phyloP scores from a whole-genome alignment of 37 sponge, comb jelly and placozoan species.

The Tethya wilhelma region DNA sequence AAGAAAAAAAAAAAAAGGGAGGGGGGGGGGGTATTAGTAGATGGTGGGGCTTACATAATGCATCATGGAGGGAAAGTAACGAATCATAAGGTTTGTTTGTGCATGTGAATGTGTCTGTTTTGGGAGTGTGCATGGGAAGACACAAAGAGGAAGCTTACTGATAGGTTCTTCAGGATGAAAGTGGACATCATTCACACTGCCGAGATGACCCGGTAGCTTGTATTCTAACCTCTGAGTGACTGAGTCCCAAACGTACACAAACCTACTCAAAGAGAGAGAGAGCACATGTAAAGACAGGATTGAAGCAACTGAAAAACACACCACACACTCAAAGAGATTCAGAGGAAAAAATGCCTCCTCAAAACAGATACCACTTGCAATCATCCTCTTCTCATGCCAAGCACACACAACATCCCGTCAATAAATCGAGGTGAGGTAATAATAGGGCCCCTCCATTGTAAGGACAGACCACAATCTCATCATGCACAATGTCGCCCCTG shows the following conservation, averaged over 20 bases:
- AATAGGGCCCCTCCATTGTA: too few relatives aligned
- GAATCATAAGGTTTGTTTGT: neutral
- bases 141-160: too few relatives aligned
- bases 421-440: too few relatives aligned
- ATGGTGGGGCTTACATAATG: neutral
- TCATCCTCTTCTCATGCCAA: too few relatives aligned
- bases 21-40: neutral
- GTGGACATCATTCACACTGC: constrained; percentile 96
- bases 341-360: too few relatives aligned
- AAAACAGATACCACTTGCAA: too few relatives aligned
- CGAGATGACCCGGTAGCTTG: constrained; percentile 95
- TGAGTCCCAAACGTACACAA: constrained; percentile 97
- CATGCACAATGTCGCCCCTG: neutral
- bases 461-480: neutral
- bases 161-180: constrained; percentile 98
- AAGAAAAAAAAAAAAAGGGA: neutral
- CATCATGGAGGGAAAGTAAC: neutral
- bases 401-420: too few relatives aligned
- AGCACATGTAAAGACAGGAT: too few relatives aligned
- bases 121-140: too few relatives aligned
- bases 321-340: too few relatives aligned
- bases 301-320: too few relatives aligned
- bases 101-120: constrained; percentile 24
- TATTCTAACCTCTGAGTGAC: constrained; percentile 78
- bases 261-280: constrained; percentile 64